Base-by-base conservation (phyloP, 2,113 vertebrate genomes). In the Phaethon lepturus region DNA sequence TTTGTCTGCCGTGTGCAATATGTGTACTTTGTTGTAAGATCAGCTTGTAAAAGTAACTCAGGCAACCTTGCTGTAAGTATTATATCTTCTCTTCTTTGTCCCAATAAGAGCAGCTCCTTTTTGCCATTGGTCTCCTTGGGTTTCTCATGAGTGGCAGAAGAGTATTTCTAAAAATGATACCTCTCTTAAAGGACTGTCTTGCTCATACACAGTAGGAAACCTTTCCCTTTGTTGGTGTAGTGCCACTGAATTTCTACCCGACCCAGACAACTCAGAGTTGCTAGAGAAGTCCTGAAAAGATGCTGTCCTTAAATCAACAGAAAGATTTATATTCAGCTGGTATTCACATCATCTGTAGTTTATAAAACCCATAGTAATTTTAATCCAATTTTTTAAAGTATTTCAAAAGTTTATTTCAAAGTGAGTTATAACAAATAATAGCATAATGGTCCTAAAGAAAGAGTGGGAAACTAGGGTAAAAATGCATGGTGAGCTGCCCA, bases 401-500 rank as follows among this genome's bases (percentile, higher is more conserved):
- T n/a, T 90, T 68, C 22, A 50, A 38, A 68, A 50, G 2, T 19
- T 53, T 59, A 31, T 66, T 69, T 81, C 40, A 47, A 64, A 86
- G 17, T 77, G 7, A 60, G 14, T 77, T 80, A 11, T 20, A 47
- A 29, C 1, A 74, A 62, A 9, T 11, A 22, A 26, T 47, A 84
- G 18, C 16, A 28, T 53, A 53, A 72, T 40, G 0, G 0, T 68
- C 13, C 33, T 29, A 15, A 69, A 38, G 5, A 49, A 71, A 71
- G 7, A 26, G 25, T 28, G 28, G 3, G 20, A 82, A 90, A n/a
- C n/a, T 6, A 3, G 17, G 19, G 10, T 17, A 6, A 79, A 26
- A 33, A 53, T 6, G 0, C 7, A 4, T 13, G 6, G 29, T 42
- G 16, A 72, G 17, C 23, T 72, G 12, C 58, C 28, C 15, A 49